Conservation (phyloP, 1,140 invertebrate species). For the Lasaia peninsularis region DNA sequence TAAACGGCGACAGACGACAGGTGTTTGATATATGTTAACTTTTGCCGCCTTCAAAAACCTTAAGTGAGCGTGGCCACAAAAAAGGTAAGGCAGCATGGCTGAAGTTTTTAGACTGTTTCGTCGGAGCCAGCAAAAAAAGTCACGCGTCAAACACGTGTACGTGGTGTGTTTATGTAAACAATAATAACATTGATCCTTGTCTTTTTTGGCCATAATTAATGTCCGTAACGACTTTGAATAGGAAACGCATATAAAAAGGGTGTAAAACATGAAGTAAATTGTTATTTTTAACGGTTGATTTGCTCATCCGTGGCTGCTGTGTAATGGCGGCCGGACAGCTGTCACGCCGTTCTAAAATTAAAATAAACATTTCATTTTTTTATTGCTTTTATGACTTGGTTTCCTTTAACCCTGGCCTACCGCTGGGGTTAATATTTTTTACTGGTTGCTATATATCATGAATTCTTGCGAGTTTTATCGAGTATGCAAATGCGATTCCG, state of each 20-base stretch:
- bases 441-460: too few relatives aligned
- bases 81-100: neutral
- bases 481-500: too few relatives aligned
- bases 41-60: neutral
- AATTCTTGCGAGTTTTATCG: too few relatives aligned
- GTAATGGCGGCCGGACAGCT: conserved; percentile 63
- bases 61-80: neutral
- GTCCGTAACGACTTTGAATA: conserved; percentile 39
- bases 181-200: conserved; percentile 18
- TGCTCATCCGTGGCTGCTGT: conserved; percentile 44
- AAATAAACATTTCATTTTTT: conserved; percentile 67
- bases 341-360: conserved; percentile 68
- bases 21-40: neutral
- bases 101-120: too few relatives aligned
- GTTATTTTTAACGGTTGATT: conserved; percentile 70
- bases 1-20: neutral
- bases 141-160: neutral
- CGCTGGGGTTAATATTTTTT: neutral
- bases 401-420: conserved; percentile 9
- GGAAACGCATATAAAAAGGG: conserved; percentile 27
- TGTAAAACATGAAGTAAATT: conserved; percentile 56
- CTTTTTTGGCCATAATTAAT: conserved; percentile 37
- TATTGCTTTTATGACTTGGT: conserved; percentile 44
- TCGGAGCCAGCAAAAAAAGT: neutral
- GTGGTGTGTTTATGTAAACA: neutral